Evolutionary conservation across 2,888 invertebrate genomes (phyloP), one percentile per base, ranked within the genome.

Genomic region (Nomada fucata): DNA sequence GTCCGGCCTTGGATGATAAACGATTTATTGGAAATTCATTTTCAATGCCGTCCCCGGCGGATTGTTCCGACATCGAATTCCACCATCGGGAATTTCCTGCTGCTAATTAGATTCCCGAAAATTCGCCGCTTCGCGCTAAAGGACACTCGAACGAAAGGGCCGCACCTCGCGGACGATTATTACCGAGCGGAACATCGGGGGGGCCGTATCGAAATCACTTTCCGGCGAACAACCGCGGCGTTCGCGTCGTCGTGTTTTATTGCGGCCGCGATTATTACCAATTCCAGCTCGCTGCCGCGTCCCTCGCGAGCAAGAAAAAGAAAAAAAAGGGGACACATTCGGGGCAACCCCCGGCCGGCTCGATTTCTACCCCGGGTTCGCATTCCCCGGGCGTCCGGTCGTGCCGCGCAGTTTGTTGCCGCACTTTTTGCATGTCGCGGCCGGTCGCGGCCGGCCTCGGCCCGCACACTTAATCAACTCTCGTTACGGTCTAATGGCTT

Each of bases 401-500:
- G 52, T 57, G 44, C 47, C 55, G 18, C 57, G 44, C 60, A 64
- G 50, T 79, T 60, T 26, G 55, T 67, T n/a, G n/a, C n/a, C n/a
- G n/a, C n/a, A 65, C 69, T 44, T 84, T 83, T 77, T 71, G 73
- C 73, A 57, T 74, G 76, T 83, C 76, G 75, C 59, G 78, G 61
- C 75, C 61, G 69, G 76, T 83, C 76, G 75, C 59, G 78, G 61
- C 75, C 61, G 69, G 50, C 53, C 79, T 68, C 75, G 78, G 63
- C 13, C 76, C 68, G 86, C 74, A 76, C 87, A 86, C 86, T 91
- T 91, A 91, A 91, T 91, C 91, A 91, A 91, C 89, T 89, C 86
- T 88, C 88, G 90, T 90, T 89, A 82, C 86, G 83, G 83, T 87
- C 88, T 91, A 91, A 91, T 88, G 88, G 90, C 89, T 90, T 91